Evolutionary conservation across 2,113 vertebrate species (phyloP).

Genomic region (Cochlearius cochlearius): DNA sequence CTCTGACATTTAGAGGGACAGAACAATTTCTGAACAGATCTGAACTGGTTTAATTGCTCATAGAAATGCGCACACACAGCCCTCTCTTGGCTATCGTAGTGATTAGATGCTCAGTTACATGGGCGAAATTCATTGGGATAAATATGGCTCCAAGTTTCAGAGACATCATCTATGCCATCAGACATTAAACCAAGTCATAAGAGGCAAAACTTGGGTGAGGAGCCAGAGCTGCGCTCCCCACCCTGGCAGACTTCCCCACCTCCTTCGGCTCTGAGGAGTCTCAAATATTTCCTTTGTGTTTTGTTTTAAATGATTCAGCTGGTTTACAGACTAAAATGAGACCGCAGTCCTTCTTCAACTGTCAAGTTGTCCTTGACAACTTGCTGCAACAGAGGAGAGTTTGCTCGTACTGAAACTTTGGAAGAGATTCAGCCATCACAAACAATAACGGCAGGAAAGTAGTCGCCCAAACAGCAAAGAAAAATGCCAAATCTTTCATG

Average conservation of each 20-base stretch:
- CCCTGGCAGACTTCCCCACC: background rate
- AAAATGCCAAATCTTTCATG: background rate
- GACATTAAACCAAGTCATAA: background rate
- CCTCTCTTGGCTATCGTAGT: background rate
- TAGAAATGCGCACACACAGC: background rate
- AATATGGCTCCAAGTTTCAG: background rate
- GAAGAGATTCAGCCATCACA: background rate
- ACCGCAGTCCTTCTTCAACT: background rate
- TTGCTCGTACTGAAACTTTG: background rate
- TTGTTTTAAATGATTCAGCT: background rate
- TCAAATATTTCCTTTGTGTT: background rate
- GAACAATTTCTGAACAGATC: background rate
- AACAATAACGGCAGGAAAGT: background rate
- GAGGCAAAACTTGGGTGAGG: background rate
- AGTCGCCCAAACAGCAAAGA: background rate
- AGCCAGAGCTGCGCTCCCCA: background rate
- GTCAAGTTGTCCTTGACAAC: too few relatives aligned
- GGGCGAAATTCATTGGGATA: background rate
- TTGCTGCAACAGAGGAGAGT: background rate
- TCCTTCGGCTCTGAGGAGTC: background rate
- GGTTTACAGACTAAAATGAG: background rate
- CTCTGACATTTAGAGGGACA: background rate
- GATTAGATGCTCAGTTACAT: background rate
- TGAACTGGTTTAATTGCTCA: background rate
- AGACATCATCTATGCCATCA: background rate